These are phyloP conservation scores for Beaufortia kweichowensis DNA, from an alignment of 2,113 vertebrate genomes.

Conservation along the genomic window DNA sequence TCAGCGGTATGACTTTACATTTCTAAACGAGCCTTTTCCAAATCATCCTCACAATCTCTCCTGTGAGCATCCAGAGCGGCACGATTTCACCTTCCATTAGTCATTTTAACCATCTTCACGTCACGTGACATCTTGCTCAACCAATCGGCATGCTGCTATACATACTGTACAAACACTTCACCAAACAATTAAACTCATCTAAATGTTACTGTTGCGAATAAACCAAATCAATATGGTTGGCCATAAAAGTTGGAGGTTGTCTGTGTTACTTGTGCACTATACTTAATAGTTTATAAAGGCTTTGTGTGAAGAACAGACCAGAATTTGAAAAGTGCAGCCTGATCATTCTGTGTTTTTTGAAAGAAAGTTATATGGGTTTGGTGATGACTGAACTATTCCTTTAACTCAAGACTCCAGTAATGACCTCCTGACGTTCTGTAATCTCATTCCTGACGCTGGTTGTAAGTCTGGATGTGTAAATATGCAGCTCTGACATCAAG, in stretches of 20 bases:
- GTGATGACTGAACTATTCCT: too few species aligned
- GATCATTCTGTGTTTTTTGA: too few species aligned
- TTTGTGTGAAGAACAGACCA: too few species aligned
- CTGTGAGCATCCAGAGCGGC: slow-evolving; percentile 43
- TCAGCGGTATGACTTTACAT: slow-evolving; percentile 76
- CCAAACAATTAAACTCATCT: not conserved
- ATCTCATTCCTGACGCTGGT: not conserved
- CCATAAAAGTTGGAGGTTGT: too few species aligned
- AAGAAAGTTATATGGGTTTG: too few species aligned
- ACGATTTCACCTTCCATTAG: slow-evolving; percentile 3
- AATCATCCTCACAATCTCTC: slow-evolving; percentile 59
- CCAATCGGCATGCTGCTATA: not conserved
- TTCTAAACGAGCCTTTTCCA: not conserved
- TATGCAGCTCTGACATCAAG: not conserved
- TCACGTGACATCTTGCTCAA: slow-evolving; percentile 16
- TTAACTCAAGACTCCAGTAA: too few species aligned
- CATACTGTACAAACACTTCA: not conserved
- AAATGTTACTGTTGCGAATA: too few species aligned
- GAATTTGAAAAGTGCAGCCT: too few species aligned
- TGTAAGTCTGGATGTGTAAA: not conserved
- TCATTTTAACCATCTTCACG: slow-evolving; percentile 14
- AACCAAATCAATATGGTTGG: not conserved
- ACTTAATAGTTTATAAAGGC: too few species aligned
- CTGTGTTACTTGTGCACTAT: too few species aligned
- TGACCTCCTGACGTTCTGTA: not conserved